A percentile compares a stretch with the other conserved stretches of the same genome.
Evolutionary conservation across 2,888 invertebrate species (phyloP).

Genomic region (Thyatira batis): DNA sequence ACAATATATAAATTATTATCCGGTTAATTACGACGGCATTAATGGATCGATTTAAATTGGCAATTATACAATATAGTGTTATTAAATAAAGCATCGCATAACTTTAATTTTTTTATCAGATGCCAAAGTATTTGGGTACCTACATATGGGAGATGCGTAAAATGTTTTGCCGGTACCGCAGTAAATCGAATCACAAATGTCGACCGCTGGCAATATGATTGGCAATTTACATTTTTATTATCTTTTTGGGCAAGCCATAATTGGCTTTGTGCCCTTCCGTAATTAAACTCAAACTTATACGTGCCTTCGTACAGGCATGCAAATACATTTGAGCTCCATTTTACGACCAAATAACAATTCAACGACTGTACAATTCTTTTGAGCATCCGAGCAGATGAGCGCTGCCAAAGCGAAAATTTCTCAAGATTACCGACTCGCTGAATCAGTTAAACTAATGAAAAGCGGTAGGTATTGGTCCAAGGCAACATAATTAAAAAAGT

Average conservation of each 20-base stretch:
- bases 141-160: constrained; percentile 11
- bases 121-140: constrained; percentile 21
- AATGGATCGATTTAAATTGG: too few relatives aligned
- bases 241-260: constrained; percentile 35
- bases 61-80: too few relatives aligned
- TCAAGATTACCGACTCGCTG: constrained; percentile 18
- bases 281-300: constrained; percentile 24
- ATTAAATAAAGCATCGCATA: constrained; percentile 4
- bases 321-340: constrained; percentile 10
- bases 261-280: constrained; percentile 34
- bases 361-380: not conserved
- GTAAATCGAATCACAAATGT: constrained; percentile 32
- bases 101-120: constrained; percentile 15
- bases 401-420: constrained; percentile 21
- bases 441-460: constrained; percentile 21
- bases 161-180: constrained; percentile 23
- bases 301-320: constrained; percentile 11
- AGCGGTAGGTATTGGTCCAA: constrained; percentile 37
- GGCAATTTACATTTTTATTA: constrained; percentile 55
- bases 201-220: constrained; percentile 40
- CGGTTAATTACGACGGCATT: too few relatives aligned
- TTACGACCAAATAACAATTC: not conserved
- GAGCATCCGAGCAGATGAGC: not conserved
- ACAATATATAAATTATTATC: too few relatives aligned
- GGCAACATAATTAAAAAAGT: constrained; percentile 50